Conservation (phyloP, 2,113 vertebrate species). For the Aptenodytes forsteri region DNA sequence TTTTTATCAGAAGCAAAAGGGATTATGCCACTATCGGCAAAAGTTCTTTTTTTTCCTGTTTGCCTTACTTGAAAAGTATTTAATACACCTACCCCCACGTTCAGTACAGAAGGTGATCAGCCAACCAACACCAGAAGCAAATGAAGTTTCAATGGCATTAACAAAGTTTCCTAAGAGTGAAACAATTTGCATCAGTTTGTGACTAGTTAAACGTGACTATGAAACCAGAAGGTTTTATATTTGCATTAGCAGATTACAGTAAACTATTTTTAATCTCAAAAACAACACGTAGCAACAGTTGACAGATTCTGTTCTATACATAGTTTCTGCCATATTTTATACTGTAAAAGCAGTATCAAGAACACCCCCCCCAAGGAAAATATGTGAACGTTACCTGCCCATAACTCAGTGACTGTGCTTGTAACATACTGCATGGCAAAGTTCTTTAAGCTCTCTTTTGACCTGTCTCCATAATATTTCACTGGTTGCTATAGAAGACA, state of each 20-base stretch:
- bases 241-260: neutral
- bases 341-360: neutral
- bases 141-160: constrained; percentile 85
- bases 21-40: neutral
- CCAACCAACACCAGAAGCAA: constrained; percentile 87
- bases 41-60: neutral
- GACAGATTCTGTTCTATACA: neutral
- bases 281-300: neutral
- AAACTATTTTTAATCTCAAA: neutral
- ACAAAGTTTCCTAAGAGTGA: constrained; percentile 87
- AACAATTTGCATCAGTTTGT: constrained; percentile 24
- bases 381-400: constrained; percentile 84
- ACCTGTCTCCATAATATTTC: constrained; percentile 89
- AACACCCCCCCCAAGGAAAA: neutral
- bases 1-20: neutral
- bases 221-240: neutral
- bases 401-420: constrained; percentile 86
- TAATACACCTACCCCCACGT: constrained; percentile 82
- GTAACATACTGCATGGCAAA: constrained; percentile 93
- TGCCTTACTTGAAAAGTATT: neutral
- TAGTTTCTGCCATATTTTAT: neutral
- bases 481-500: constrained; percentile 80
- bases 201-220: neutral
- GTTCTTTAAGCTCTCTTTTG: constrained; percentile 82
- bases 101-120: constrained; percentile 92